Percentiles rank a stretch among this genome's conserved stretches.
Evolutionary conservation across 1,140 invertebrate species (phyloP).

Genomic region (Bemisia tabaci): DNA sequence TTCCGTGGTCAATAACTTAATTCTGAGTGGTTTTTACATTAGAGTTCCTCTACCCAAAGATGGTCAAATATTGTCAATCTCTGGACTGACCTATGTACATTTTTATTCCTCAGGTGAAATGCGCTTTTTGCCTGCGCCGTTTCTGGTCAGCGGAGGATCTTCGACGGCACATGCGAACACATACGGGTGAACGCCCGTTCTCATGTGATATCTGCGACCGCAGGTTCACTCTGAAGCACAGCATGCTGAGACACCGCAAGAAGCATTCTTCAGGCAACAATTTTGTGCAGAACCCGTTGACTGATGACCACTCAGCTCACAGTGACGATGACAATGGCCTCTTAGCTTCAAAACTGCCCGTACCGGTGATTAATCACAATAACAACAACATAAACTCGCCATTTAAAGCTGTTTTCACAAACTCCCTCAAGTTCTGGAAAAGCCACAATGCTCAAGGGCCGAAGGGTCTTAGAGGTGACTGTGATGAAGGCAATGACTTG

Average conservation of each 20-base stretch:
- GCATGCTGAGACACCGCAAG: constrained; percentile 80
- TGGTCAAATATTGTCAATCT: too few relatives aligned
- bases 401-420: neutral
- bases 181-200: constrained; percentile 68
- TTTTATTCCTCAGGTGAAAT: constrained; percentile 63
- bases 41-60: too few relatives aligned
- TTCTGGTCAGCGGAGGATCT: constrained; percentile 91
- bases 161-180: constrained; percentile 77
- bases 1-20: too few relatives aligned
- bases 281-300: constrained; percentile 1
- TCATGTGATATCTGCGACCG: constrained; percentile 66
- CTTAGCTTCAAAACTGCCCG: neutral
- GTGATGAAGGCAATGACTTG: constrained; percentile 51
- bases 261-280: constrained; percentile 41
- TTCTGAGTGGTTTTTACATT: too few relatives aligned
- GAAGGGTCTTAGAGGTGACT: constrained; percentile 15
- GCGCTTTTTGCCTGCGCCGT: constrained; percentile 78
- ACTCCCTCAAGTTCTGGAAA: neutral
- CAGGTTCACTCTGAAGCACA: constrained; percentile 82
- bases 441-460: neutral
- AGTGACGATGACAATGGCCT: constrained; percentile 14
- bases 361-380: constrained; percentile 14
- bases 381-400: constrained; percentile 18
- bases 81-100: too few relatives aligned
- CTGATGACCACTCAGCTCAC: constrained; percentile 9